A percentile compares a stretch with the other conserved stretches of the same genome.
These are phyloP conservation scores for Druon quercuslanigerum DNA, from an alignment of 1,140 invertebrate genomes.

Conservation along the genomic window DNA sequence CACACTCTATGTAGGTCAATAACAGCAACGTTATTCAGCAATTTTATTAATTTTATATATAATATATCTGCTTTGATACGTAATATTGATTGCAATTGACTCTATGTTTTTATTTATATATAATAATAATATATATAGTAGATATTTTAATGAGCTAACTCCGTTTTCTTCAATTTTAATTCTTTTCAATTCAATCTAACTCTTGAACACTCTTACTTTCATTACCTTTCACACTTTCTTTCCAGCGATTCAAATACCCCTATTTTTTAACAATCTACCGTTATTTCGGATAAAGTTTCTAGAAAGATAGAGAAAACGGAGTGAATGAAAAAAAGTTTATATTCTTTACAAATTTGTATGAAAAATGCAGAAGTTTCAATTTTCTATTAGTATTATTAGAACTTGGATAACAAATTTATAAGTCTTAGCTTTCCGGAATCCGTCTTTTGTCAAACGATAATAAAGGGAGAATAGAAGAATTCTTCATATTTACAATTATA, in stretches of 20 bases:
- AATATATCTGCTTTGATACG: conserved; percentile 57
- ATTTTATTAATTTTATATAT: conserved; percentile 46
- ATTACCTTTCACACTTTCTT: conserved; percentile 38
- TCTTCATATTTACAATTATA: conserved; percentile 1
- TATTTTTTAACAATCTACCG: not conserved
- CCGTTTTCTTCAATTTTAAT: conserved; percentile 28
- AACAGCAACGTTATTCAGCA: conserved; percentile 34
- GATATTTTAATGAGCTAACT: conserved; percentile 46
- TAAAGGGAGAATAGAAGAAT: not conserved
- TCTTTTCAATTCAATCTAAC: conserved; percentile 45
- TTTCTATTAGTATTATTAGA: too few species aligned
- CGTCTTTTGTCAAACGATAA: not conserved
- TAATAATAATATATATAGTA: conserved; percentile 54
- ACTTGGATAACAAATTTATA: too few species aligned
- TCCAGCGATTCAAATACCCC: not conserved
- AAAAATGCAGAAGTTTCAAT: too few species aligned
- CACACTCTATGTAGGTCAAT: conserved; percentile 28
- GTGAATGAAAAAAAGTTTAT: conserved; percentile 23
- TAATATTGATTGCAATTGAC: conserved; percentile 70
- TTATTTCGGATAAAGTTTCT: not conserved
- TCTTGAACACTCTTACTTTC: conserved; percentile 39
- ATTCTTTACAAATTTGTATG: too few species aligned
- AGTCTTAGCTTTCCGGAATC: not conserved
- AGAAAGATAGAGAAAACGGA: conserved; percentile 42
- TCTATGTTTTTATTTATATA: conserved; percentile 56